Evolutionary conservation across 2,888 invertebrate species (phyloP), one percentile per base, ranked within the genome.

Genomic region (Acleris holmiana): DNA sequence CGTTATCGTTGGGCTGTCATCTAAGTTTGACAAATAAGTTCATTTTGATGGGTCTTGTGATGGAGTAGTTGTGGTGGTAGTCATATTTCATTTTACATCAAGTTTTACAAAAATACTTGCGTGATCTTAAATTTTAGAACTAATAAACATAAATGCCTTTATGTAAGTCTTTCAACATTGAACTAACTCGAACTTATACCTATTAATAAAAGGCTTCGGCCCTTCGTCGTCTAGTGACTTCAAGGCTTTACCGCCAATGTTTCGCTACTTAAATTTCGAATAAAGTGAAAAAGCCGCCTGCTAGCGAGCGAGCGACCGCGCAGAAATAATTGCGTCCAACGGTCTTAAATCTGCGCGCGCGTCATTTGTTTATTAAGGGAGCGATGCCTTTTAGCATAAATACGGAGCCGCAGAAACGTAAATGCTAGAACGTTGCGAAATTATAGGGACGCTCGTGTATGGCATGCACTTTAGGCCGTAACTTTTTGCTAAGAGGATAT

Each of bases 1-100:
- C 77, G 76, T 90, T 91, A 91, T 91, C 90, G 76, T 72, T 71
- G 72, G 74, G 72, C 79, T 77, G 78, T 87, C 87, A 91, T 91
- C 91, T 89, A 80, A 83, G 84, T 89, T 88, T 91, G 91, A 91
- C 91, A 91, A 91, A 91, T 91, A 89, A 85, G 89, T 87, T 90
- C 86, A 86, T 90, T 91, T 89, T 91, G 91, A 90, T 88, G 89
- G 86, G 85, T 82, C 83, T 78, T 76, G 70, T 80, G 76, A 82
- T 83, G 85, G 65, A 55, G 54, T 40, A 58, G 58, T 48, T 62
- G 85, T 81, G 84, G 81, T 80, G 79, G 75, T 71, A 75, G 82
- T 76, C 75, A 87, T 89, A 84, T 85, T 86, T 88, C 84, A 86
- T 35, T 85, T 77, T 78, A 81, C 78, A 80, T 82, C 44, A 15